Percentiles rank a stretch among this genome's conserved stretches.
Conservation (phyloP, 2,888 invertebrate species). For the Miltochrista miniata region DNA sequence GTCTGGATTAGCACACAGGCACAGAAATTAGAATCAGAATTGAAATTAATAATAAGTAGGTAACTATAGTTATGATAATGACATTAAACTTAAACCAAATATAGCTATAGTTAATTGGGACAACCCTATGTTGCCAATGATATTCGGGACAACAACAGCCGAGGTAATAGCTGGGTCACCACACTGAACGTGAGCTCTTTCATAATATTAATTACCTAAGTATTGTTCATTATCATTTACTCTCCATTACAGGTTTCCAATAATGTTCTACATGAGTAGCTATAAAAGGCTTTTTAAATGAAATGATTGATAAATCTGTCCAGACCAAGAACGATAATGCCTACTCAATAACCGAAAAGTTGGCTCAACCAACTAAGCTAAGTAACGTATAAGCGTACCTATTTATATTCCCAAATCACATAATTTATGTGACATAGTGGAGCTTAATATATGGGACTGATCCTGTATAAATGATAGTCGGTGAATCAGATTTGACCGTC, state of each 20-base stretch:
- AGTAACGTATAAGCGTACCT: too few species aligned
- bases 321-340: too few species aligned
- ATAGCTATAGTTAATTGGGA: neutral
- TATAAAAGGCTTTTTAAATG: neutral
- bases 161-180: constrained; percentile 42
- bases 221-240: constrained; percentile 41
- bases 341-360: too few species aligned
- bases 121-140: constrained; percentile 29
- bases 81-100: too few species aligned
- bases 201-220: constrained; percentile 43
- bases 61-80: too few species aligned
- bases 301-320: too few species aligned
- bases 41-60: too few species aligned
- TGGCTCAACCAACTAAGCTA: too few species aligned
- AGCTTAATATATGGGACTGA: neutral
- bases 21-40: too few species aligned
- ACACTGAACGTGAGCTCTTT: constrained; percentile 30
- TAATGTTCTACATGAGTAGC: constrained; percentile 15
- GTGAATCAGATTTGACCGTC: neutral
- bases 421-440: neutral
- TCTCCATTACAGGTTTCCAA: constrained; percentile 32
- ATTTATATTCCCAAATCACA: too few species aligned
- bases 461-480: neutral
- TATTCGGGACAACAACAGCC: constrained; percentile 56
- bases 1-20: too few species aligned